Percentiles rank a stretch among this genome's conserved stretches.
Evolutionary conservation across 2,113 vertebrate genomes (phyloP).

Genomic region (Phyllostomus hastatus): DNA sequence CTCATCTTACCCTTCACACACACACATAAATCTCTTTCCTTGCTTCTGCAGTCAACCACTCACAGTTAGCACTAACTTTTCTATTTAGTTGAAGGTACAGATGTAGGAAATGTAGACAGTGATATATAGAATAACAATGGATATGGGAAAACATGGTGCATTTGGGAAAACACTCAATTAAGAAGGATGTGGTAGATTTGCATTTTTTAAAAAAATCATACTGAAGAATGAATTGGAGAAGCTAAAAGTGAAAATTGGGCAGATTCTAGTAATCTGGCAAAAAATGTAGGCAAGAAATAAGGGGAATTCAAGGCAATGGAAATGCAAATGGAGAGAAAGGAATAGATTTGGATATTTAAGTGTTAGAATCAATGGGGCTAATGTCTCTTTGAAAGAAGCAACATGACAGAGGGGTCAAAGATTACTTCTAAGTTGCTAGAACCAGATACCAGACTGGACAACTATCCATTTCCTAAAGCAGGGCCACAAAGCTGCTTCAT

Average conservation of each 20-base stretch:
- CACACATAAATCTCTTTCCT: neutral
- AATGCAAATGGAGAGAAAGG: neutral
- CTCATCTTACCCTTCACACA: neutral
- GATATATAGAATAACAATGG: neutral
- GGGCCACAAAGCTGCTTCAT: neutral
- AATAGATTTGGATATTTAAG: neutral
- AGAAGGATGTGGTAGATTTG: neutral
- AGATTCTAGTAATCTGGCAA: neutral
- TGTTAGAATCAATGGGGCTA: neutral
- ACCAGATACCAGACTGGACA: neutral
- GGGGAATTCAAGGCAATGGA: neutral
- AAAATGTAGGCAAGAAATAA: neutral
- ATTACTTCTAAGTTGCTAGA: neutral
- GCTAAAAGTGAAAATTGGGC: neutral
- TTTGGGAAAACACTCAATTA: neutral
- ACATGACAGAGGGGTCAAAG: neutral
- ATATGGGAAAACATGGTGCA: fast-evolving
- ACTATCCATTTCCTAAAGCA: neutral
- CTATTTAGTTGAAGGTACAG: neutral
- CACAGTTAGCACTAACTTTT: neutral
- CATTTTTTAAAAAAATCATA: neutral
- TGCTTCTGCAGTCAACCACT: neutral
- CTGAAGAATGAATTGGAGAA: neutral
- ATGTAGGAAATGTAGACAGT: neutral
- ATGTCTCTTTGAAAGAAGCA: neutral